phyloP scores from a whole-genome alignment of 2,797 vertebrate genomes.

The Distichodus sexfasciatus region DNA sequence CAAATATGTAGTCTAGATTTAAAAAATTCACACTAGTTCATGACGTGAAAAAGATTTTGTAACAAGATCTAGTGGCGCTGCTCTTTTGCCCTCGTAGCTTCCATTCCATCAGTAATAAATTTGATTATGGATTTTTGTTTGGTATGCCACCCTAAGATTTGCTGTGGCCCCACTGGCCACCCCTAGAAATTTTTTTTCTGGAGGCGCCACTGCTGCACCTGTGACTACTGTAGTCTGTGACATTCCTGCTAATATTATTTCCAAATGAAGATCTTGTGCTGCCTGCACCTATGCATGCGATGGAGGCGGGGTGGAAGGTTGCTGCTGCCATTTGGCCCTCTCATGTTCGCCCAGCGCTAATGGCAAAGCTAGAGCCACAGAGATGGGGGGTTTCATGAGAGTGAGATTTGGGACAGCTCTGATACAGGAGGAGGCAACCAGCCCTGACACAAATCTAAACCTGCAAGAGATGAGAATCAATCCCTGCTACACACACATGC shows the following conservation, averaged over 20 bases:
- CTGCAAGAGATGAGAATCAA: constrained; percentile 62
- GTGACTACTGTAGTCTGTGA: background rate
- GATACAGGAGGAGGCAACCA: constrained; percentile 56
- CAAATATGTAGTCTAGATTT: no score
- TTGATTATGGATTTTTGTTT: no score
- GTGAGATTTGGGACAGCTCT: constrained; percentile 41
- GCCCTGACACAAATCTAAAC: constrained; percentile 56
- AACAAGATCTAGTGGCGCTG: no score
- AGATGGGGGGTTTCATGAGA: constrained; percentile 44
- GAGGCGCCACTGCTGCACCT: no score
- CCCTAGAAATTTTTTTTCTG: no score
- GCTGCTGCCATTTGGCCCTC: constrained; percentile 2
- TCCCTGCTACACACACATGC: constrained; percentile 47
- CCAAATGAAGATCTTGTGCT: background rate
- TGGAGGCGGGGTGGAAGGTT: constrained; percentile 31
- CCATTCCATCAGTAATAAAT: no score
- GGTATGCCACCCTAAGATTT: no score
- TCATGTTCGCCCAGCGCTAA: constrained; percentile 37
- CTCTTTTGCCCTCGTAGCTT: no score
- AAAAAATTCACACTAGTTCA: no score
- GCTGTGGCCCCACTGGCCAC: no score
- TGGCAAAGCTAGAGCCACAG: constrained; percentile 39
- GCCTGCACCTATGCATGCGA: constrained; percentile 3
- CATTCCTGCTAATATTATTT: background rate
- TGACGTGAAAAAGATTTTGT: no score